Base-by-base conservation (phyloP, 2,113 vertebrate genomes). In the Agapornis roseicollis region DNA sequence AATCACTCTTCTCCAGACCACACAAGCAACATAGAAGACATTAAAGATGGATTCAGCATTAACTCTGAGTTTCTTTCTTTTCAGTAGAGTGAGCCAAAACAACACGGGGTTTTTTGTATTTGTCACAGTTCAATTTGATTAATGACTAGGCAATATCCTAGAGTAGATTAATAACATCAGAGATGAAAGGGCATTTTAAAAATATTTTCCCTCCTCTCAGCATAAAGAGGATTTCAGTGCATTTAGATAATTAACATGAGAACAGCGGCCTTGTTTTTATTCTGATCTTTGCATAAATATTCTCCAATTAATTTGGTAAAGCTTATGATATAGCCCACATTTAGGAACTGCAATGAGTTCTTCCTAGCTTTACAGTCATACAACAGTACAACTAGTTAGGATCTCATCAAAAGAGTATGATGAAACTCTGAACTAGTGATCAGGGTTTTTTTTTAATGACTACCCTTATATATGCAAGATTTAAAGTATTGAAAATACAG, bases 231-330 rank as follows among this genome's bases (percentile, higher is more conserved):
- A 97, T 95, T 96, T 94, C 79, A 70, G 83, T 95, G 78, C 92
- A 97, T 84, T 97, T 96, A 94, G 95, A 94, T 96, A 97, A 97
- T 94, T 97, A 94, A 93, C 82, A 93, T 24, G 14, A 93, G 95
- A 96, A 91, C 47, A 25, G 58, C 50, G 80, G 37, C 65, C 61
- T 86, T 91, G 70, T 49, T 94, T 97, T 94, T 92, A 88, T 92
- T 96, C 95, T 80, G 50, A 94, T 92, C 68, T 89, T 66, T 88
- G 31, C 60, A 85, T 79, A 83, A 95, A 72, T 90, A 71, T 74
- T 95, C 63, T 83, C 65, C 52, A 94, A 37, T 81, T 94, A 96
- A 87, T 91, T 56, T 94, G 39, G n/a, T 73, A 71, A 94, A 84
- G 18, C 89, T 96, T 93, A 74, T 63, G 10, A 70, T 39, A 65